Base-by-base conservation (phyloP, 2,888 invertebrate species). In the Iphiclides podalirius region DNA sequence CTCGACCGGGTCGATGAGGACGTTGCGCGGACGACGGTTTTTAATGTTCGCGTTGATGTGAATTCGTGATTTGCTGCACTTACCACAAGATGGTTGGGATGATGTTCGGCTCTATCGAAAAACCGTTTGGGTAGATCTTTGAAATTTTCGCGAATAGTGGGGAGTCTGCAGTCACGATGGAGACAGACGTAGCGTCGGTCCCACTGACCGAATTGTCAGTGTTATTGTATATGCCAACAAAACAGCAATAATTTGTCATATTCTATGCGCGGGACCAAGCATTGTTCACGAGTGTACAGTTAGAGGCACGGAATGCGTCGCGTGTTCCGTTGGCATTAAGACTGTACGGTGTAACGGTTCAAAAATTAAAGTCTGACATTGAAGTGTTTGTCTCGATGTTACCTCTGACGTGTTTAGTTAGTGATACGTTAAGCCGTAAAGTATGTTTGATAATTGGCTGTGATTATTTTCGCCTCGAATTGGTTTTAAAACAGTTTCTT, bases 251-350 rank as follows among this genome's bases (percentile, higher is more conserved):
- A 45, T 38, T 17, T 38, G 17, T 45, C 37, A 34, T 16, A 26
- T 9, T 41, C 4, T 36, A 9, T 31, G 41, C 35, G 34, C 26
- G n/a, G 16, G 20, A 8, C 35, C 28, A n/a, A 12, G 13, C 16
- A 43, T 48, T 43, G 43, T 43, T 43, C 31, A 20, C 36, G 33
- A 40, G n/a, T n/a, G n/a, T 48, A 48, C 48, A 48, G 48, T 43
- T 48, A 48, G 48, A 37, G 37, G 38, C 48, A 43, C 37, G 34
- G 53, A 53, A 53, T 52, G 38, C 44, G 40, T 55, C 51, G 55
- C 55, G 55, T 55, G 55, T 35, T 47, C 39, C 34, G 39, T 34
- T 49, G 47, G 41, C 52, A 55, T 55, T 55, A 55, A 48, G 38
- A 45, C 17, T 20, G 20, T 45, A 36, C 35, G 40, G 52, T 40